Evolutionary conservation across 92 coral and sea anemone species (phyloP), one percentile per base, ranked within the genome.

Genomic region (Zoanthus solanderi): DNA sequence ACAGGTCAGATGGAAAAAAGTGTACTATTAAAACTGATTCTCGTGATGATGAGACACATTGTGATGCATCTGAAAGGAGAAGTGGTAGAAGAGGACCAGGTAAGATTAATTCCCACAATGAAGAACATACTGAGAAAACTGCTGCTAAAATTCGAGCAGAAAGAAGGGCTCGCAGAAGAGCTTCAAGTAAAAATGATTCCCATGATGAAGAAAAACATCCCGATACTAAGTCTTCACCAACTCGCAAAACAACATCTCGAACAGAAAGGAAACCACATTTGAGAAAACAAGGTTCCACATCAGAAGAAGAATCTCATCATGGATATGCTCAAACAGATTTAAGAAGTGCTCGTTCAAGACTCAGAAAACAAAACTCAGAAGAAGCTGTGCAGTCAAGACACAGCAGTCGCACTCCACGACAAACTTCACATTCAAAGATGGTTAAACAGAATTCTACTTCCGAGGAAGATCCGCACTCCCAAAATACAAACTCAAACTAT

Each of bases 261-360:
- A n/a, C 85, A 66, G 75, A 63, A n/a, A 81, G 85, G 75, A 81
- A 61, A 66, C 61, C 57, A 0, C 52, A 63, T 17, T 81, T 81
- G 23, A 81, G 58, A 46, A 81, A 81, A 68, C 85, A 81, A 81
- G 85, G 85, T 6, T 81, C 85, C 11, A 81, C 85, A 46, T 81
- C 85, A 11, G 85, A 81, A 30, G 85, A 81, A 16, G 85, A 81
- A 5, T 66, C 85, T 46, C 76, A 65, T 32, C 75, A 66, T 28
- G 60, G 45, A 30, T 75, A 29, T 5, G 30, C 65, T 0, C 75
- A 14, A 7, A 81, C 85, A 28, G 75, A 81, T 30, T 44, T 47
- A 18, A 66, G 75, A 57, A 65, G 85, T 81, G 85, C 65, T 9
- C 85, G 76, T 8, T 46, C 76, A 67, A 81, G 84, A 69, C 84